Base-by-base conservation (phyloP, 2,888 invertebrate species). In the Meteorus colon region DNA sequence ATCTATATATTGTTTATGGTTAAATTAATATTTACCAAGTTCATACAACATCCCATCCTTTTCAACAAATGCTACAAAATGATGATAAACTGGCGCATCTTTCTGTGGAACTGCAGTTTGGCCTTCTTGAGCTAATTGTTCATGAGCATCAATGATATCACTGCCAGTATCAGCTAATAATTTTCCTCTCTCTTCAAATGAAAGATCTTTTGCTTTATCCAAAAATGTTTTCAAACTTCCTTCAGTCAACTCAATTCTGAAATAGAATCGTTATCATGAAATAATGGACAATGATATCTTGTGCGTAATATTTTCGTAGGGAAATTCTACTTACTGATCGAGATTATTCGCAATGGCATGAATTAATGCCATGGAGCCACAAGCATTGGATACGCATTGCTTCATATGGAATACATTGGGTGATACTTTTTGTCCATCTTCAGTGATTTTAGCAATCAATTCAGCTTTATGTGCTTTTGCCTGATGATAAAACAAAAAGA, bases 311-410 rank as follows among this genome's bases (percentile, higher is more conserved):
- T 41, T 12, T 12, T 41, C 1, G 8, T 12, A 41, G 4, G 12
- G 55, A n/a, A 14, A n/a, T 12, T 34, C 70, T 73, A 85, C 88
- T 87, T 88, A 92, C 92, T 87, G 85, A 82, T 96, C 94, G 63
- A 91, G 90, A 88, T 96, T 97, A 89, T 99, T 99, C 34, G 96
- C 97, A 81, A 99, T 92, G 80, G 97, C 94, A 88, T 99, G 99
- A 76, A 99, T 94, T 55, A 99, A 91, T 16, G 98, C 98, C 80
- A 99, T 94, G 5, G 98, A 98, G 45, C 99, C 99, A 91, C 99
- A 99, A 37, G 99, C 98, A 91, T 99, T 99, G 76, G 95, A 94
- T 70, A 98, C 94, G 74, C 94, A 94, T 89, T 98, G 98, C 85
- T 96, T 96, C 92, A 98, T 93, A 88, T 95, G 97, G 89, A 95